These are phyloP conservation scores for Stenichneumon culpator DNA, from an alignment of 2,888 invertebrate genomes.

Conservation along the genomic window DNA sequence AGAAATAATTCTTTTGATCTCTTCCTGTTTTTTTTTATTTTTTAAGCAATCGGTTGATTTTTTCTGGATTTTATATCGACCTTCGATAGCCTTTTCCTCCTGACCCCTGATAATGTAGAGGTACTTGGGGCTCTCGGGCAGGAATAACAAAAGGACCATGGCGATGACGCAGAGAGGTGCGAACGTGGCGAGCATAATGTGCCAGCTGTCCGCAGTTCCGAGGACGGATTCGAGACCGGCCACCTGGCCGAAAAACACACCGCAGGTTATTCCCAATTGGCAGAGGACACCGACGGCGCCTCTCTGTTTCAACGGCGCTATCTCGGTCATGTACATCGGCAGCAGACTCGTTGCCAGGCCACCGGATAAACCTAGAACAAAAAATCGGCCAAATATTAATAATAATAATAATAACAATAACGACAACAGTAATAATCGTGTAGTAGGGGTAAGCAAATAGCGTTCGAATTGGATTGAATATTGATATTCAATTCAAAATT, in stretches of 20 bases:
- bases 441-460: too few species aligned
- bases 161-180: conserved; percentile 90
- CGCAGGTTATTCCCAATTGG: conserved; percentile 92
- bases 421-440: too few species aligned
- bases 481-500: too few species aligned
- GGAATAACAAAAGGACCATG: conserved; percentile 87
- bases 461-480: too few species aligned
- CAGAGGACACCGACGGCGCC: conserved; percentile 95
- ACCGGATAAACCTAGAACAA: conserved; percentile 82
- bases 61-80: conserved; percentile 84
- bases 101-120: conserved; percentile 90
- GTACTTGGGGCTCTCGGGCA: conserved; percentile 97
- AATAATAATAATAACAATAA: too few species aligned
- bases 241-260: conserved; percentile 91
- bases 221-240: conserved; percentile 89
- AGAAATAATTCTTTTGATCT: too few species aligned
- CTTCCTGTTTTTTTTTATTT: too few species aligned
- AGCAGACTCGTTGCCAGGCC: conserved; percentile 94
- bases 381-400: not conserved
- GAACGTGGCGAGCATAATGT: conserved; percentile 89
- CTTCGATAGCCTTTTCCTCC: conserved; percentile 88
- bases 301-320: conserved; percentile 92
- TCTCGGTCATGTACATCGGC: conserved; percentile 96
- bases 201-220: conserved; percentile 91
- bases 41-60: not conserved